Base-by-base conservation (phyloP, 2,113 vertebrate species). In the Numida meleagris region DNA sequence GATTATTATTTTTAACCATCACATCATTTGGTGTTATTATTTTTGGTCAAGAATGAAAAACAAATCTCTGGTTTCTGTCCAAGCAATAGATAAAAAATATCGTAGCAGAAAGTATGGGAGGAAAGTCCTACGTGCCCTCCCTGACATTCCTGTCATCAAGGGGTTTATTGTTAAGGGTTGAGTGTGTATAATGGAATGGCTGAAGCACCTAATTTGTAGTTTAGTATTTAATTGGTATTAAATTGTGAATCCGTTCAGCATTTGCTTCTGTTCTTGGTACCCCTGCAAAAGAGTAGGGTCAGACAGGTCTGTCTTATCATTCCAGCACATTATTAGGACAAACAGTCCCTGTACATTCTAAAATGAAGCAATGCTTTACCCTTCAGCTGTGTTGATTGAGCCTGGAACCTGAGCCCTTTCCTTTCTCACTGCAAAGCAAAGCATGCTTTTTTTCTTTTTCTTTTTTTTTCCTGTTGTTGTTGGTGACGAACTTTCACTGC, bases 1-100 rank as follows among this genome's bases (percentile, higher is more conserved):
- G 21, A 53, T 75, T 88, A 75, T 91, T 88, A 75, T 81, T 93
- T 86, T 86, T 61, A 93, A 96, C 73, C 24, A 31, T 66, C 75
- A 34, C 58, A 68, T 65, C 9, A 66, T 83, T 92, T 73, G 31
- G 48, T 86, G 62, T 67, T 81, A 83, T 90, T 90, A 59, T 80
- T 95, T 95, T 78, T 48, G 1, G 24, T 93, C 31, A 72, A 72
- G 70, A 86, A 75, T 72, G 57, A 86, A 91, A 93, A 94, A 51
- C 63, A 93, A 88, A 40, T 50, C 70, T 48, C 70, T 86, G 61
- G 10, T 86, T 91, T 76, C 67, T 46, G 40, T 81, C 65, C 88
- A 90, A 77, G 76, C n/a, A 71, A 59, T 86, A 72, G 85, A 86
- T 93, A 72, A 95, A 78, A 66, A 68, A 24, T 40, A 55, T 63